A percentile compares a stretch with the other conserved stretches of the same genome.
phyloP scores from a whole-genome alignment of 2,888 invertebrate genomes.

The Prosopocoilus inquinatus region DNA sequence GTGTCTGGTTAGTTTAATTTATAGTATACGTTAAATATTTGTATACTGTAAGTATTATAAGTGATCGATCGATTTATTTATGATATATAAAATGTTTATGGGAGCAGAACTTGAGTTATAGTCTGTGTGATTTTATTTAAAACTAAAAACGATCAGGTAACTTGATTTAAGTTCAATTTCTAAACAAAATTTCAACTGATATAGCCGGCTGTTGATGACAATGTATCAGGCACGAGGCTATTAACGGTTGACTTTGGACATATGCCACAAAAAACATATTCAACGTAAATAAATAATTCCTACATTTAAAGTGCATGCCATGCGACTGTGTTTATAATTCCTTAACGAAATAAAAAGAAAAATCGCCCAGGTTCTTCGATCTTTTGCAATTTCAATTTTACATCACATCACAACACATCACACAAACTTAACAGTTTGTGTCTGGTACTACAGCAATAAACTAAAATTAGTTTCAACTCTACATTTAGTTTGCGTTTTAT shows the following conservation, averaged over 20 bases:
- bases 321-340: too few relatives aligned
- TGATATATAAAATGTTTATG: constrained; percentile 20
- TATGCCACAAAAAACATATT: constrained; percentile 13
- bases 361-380: too few relatives aligned
- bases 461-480: too few relatives aligned
- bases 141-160: neutral
- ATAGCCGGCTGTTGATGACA: constrained; percentile 1
- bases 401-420: too few relatives aligned
- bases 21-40: constrained; percentile 20
- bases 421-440: too few relatives aligned
- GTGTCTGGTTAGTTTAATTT: constrained; percentile 22
- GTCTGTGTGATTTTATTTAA: constrained; percentile 2
- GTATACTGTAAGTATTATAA: constrained; percentile 18
- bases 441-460: too few relatives aligned
- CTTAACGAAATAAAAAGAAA: too few relatives aligned
- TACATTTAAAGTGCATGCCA: too few relatives aligned
- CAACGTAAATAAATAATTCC: constrained; percentile 2
- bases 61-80: constrained; percentile 21
- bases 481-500: too few relatives aligned
- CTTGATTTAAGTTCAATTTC: too few relatives aligned
- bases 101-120: constrained; percentile 5
- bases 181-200: neutral
- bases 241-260: constrained; percentile 8
- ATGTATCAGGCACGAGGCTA: neutral
- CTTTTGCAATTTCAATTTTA: too few relatives aligned